Base-by-base conservation (phyloP, 1,140 invertebrate genomes). In the Pogonomyrmex barbatus region DNA sequence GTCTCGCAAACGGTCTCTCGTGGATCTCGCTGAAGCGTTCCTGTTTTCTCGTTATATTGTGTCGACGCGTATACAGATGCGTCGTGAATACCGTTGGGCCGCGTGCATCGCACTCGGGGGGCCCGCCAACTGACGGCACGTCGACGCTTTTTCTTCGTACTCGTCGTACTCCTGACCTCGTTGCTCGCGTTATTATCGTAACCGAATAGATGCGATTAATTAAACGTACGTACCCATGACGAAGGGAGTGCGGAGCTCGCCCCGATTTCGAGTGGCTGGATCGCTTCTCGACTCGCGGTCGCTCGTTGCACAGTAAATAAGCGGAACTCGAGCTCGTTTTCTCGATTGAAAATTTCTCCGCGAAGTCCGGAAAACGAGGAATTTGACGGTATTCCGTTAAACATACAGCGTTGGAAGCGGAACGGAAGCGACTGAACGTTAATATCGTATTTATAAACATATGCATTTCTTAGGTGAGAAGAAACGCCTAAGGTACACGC, bases 151-250 rank as follows among this genome's bases (percentile, higher is more conserved):
- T 82, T 82, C 67, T 58, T 73, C 79, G 39, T 70, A 1, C 65
- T 47, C 78, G 63, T 42, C 63, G 78, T 82, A 82, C 79, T 82
- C 79, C 67, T 82, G 68, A 82, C 79, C 79, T 82, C 79, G 79
- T 82, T 82, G 79, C 79, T 82, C 67, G 52, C 30, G 54, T 73
- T 24, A 73, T 82, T 70, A 81, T 81, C 77, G 39, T 70, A 81
- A 81, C 77, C 77, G 77, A 81, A 68, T 81, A 81, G 68, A 68
- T 17, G 47, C 79, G 67, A 58, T 73, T 73, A 82, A 82, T 82
- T 82, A 82, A 73, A 58, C 67, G 33, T 70, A 73, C 54, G 73
- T 24, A 24, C 54, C 30, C 67, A 50, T 60, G 79, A 50, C 42
- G 79, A 73, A 73, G 52, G 79, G 67, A 60, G 65, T 65, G 52